phyloP scores from a whole-genome alignment of 2,113 vertebrate species.

The Oncorhynchus masou region DNA sequence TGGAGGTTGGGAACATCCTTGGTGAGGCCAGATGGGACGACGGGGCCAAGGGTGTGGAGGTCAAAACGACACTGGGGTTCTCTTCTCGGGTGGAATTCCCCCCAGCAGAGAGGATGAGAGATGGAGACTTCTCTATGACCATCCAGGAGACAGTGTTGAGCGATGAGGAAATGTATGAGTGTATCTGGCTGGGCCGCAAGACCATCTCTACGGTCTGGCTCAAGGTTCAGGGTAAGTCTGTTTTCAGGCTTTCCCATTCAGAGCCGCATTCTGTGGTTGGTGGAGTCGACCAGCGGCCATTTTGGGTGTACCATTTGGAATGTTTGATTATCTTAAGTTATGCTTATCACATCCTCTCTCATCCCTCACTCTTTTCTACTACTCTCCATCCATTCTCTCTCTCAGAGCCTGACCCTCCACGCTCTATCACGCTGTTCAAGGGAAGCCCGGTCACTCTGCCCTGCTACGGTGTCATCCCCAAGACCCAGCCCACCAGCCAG shows the following conservation, averaged over 20 bases:
- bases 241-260: too few relatives aligned
- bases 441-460: neutral
- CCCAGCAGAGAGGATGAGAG: neutral
- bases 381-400: neutral
- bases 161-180: constrained; percentile 40
- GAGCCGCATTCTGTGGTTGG: too few relatives aligned
- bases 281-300: too few relatives aligned
- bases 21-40: too few relatives aligned
- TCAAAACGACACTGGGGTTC: too few relatives aligned
- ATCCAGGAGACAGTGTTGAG: constrained; percentile 9
- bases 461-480: constrained; percentile 24
- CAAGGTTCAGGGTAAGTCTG: constrained; percentile 28
- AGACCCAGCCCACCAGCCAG: neutral
- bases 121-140: constrained; percentile 31
- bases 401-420: neutral
- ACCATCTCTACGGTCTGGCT: constrained; percentile 23
- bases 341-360: too few relatives aligned
- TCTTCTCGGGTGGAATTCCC: neutral
- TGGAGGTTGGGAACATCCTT: too few relatives aligned
- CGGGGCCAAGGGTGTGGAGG: too few relatives aligned
- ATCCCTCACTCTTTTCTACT: too few relatives aligned
- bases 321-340: too few relatives aligned
- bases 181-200: constrained; percentile 24
- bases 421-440: neutral
- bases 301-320: too few relatives aligned